Percentiles rank a stretch among this genome's conserved stretches.
These are phyloP conservation scores for Tryphoninae sp. DNA, from an alignment of 2,888 invertebrate species.

Conservation along the genomic window DNA sequence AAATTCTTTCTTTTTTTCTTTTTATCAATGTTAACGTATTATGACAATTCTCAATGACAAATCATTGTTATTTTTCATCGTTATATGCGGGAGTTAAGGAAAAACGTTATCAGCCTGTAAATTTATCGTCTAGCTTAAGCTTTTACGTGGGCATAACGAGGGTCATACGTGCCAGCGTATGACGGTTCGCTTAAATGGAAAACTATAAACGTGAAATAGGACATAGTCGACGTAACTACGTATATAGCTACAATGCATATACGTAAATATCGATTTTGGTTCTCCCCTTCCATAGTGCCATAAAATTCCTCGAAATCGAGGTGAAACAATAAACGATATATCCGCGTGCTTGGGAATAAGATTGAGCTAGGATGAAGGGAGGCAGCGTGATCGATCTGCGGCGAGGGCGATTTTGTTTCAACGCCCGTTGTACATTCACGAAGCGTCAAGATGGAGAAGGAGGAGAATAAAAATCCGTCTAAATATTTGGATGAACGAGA, in stretches of 20 bases:
- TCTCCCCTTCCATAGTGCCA: slow-evolving; percentile 5
- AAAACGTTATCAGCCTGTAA: background rate
- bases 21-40: too few species aligned
- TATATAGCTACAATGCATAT: background rate
- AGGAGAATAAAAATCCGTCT: slow-evolving; percentile 42
- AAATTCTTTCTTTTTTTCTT: too few species aligned
- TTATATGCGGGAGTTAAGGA: background rate
- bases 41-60: too few species aligned
- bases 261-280: background rate
- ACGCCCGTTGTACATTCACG: slow-evolving; percentile 9
- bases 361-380: slow-evolving; percentile 37
- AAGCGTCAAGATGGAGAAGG: background rate
- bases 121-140: background rate
- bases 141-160: slow-evolving; percentile 5
- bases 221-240: background rate
- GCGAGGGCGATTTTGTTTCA: slow-evolving; percentile 36
- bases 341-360: slow-evolving; percentile 37
- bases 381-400: slow-evolving; percentile 36
- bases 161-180: slow-evolving; percentile 7
- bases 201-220: slow-evolving; percentile 7
- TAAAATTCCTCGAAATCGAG: slow-evolving; percentile 41
- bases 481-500: slow-evolving; percentile 54
- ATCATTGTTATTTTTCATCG: background rate
- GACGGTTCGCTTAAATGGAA: slow-evolving; percentile 15
- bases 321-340: slow-evolving; percentile 51